These are phyloP conservation scores for Zaprionus camerounensis DNA, from an alignment of 1,140 invertebrate genomes.

Conservation along the genomic window DNA sequence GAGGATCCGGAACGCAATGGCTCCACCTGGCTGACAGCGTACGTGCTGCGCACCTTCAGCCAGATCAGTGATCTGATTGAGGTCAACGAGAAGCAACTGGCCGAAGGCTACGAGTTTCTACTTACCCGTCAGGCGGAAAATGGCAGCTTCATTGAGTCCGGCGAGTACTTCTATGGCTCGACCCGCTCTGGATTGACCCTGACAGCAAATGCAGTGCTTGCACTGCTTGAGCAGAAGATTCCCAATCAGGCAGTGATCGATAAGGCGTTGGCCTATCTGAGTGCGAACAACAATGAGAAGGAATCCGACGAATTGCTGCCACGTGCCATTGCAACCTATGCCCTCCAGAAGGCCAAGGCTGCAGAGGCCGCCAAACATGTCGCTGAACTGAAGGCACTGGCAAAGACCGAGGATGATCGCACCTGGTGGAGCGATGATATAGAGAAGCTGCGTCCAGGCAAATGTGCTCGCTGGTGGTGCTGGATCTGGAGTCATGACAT, in stretches of 20 bases:
- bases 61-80: slow-evolving; percentile 92
- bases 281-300: slow-evolving; percentile 84
- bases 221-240: slow-evolving; percentile 90
- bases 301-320: slow-evolving; percentile 88
- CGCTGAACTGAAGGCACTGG: slow-evolving; percentile 51
- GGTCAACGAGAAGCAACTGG: slow-evolving; percentile 90
- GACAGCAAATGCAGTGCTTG: slow-evolving; percentile 91
- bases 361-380: slow-evolving; percentile 52
- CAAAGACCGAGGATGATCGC: slow-evolving; percentile 68
- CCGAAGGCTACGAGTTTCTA: slow-evolving; percentile 92
- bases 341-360: slow-evolving; percentile 90
- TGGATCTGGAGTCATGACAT: slow-evolving; percentile 86
- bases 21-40: slow-evolving; percentile 98
- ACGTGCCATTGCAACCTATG: slow-evolving; percentile 90
- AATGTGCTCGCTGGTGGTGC: slow-evolving; percentile 86
- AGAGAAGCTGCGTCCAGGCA: slow-evolving; percentile 89
- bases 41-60: slow-evolving; percentile 94
- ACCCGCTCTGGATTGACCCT: slow-evolving; percentile 86
- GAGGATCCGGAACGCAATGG: slow-evolving; percentile 86
- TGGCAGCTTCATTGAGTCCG: slow-evolving; percentile 93
- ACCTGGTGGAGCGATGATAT: slow-evolving; percentile 86
- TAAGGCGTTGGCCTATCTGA: slow-evolving; percentile 85
- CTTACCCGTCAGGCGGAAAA: slow-evolving; percentile 90
- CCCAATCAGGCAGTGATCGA: slow-evolving; percentile 58
- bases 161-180: slow-evolving; percentile 89